Conservation (phyloP, 2,113 vertebrate genomes). For the Syngnathus scovelli region DNA sequence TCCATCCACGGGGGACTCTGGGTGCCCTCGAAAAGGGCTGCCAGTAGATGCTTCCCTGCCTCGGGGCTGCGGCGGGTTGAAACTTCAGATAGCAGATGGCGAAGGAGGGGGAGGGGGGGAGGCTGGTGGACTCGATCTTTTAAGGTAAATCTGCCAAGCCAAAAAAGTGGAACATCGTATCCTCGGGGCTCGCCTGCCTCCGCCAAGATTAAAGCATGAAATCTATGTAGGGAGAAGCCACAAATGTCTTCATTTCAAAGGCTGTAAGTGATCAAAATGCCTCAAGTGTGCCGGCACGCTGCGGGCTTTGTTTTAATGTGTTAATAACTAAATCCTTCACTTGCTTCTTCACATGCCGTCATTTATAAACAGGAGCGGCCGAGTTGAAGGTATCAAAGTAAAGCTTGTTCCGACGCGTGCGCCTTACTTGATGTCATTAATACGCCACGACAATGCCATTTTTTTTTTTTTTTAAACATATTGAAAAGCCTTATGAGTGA, state of each 20-base stretch:
- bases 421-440: conserved; percentile 13
- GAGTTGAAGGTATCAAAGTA: conserved; percentile 10
- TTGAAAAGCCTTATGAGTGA: conserved; percentile 9
- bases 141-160: conserved; percentile 62
- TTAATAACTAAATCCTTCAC: conserved; percentile 48
- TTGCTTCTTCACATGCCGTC: conserved; percentile 47
- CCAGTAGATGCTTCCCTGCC: conserved; percentile 61
- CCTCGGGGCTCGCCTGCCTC: conserved; percentile 45
- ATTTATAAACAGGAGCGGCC: conserved; percentile 27
- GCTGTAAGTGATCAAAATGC: conserved; percentile 57
- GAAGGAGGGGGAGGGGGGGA: too few relatives aligned
- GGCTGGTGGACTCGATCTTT: conserved; percentile 51
- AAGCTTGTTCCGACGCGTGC: background rate
- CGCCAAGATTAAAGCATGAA: conserved; percentile 65
- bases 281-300: conserved; percentile 55
- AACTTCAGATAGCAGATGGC: conserved; percentile 74
- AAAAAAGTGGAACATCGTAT: conserved; percentile 64
- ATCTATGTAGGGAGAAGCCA: conserved; percentile 49
- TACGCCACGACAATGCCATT: conserved; percentile 9
- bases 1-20: conserved; percentile 65
- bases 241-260: conserved; percentile 61
- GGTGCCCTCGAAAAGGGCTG: conserved; percentile 65
- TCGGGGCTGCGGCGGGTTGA: conserved; percentile 62
- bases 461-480: background rate
- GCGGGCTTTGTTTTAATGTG: conserved; percentile 50